Percentiles rank a stretch among this genome's conserved stretches.
These are phyloP conservation scores for Odontocolon sp. DNA, from an alignment of 2,888 invertebrate species.

Conservation along the genomic window DNA sequence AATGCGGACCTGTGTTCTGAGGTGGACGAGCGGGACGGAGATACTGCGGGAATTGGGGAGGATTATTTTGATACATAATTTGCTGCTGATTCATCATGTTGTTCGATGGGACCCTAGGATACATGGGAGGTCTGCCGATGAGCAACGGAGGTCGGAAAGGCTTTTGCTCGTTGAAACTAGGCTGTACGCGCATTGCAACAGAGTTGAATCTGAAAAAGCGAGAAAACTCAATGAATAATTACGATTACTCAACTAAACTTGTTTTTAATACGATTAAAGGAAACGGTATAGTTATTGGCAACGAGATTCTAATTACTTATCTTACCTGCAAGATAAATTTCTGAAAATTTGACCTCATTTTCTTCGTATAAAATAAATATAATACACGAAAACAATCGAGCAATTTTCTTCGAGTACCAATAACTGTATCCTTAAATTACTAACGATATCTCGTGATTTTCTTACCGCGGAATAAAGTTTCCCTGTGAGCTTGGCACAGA, in stretches of 20 bases:
- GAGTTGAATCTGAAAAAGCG: constrained; percentile 54
- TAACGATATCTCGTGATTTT: too few relatives aligned
- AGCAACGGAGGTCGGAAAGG: constrained; percentile 71
- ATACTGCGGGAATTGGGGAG: constrained; percentile 57
- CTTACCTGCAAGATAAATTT: too few relatives aligned
- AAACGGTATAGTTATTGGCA: too few relatives aligned
- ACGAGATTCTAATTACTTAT: too few relatives aligned
- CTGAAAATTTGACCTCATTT: too few relatives aligned
- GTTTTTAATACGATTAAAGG: too few relatives aligned
- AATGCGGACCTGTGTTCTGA: constrained; percentile 70
- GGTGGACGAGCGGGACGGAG: constrained; percentile 64
- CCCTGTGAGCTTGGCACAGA: constrained; percentile 57
- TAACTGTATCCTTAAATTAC: too few relatives aligned
- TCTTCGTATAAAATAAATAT: too few relatives aligned
- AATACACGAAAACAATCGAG: too few relatives aligned
- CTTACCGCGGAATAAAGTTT: constrained; percentile 72
- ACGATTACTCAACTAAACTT: too few relatives aligned
- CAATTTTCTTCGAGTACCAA: too few relatives aligned
- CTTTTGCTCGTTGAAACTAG: constrained; percentile 55
- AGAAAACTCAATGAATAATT: too few relatives aligned
- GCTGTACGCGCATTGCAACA: constrained; percentile 53
- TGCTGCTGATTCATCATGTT: constrained; percentile 68
- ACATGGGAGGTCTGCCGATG: constrained; percentile 72
- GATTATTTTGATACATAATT: constrained; percentile 68
- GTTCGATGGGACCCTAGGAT: constrained; percentile 66